A percentile compares a stretch with the other conserved stretches of the same genome.
These are phyloP conservation scores for Boloria euphrosyne DNA, from an alignment of 2,888 invertebrate genomes.

Conservation along the genomic window DNA sequence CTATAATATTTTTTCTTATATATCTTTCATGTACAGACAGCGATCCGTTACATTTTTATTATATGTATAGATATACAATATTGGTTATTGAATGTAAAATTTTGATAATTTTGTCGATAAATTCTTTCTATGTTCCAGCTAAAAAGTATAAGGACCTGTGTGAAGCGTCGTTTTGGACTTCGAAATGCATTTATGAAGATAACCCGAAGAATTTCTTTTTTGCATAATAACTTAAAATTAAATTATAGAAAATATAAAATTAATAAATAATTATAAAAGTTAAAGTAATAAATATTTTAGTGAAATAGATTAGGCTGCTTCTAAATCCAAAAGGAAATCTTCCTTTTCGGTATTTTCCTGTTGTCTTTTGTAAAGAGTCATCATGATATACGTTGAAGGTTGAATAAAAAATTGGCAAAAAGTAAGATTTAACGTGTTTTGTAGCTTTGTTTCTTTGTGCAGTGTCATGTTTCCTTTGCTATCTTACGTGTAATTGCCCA, in stretches of 20 bases:
- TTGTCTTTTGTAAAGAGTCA: constrained; percentile 6
- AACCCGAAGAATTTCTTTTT: constrained; percentile 70
- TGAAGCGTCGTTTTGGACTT: constrained; percentile 65
- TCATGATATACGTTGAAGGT: constrained; percentile 22
- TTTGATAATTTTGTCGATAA: neutral
- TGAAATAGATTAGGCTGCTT: no score
- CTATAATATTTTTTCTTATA: no score
- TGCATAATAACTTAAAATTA: constrained; percentile 46
- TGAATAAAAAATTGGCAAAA: constrained; percentile 18
- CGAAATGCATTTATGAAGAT: constrained; percentile 71
- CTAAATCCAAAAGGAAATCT: neutral
- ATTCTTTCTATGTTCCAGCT: constrained; percentile 52
- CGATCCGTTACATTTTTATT: no score
- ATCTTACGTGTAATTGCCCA: constrained; percentile 37
- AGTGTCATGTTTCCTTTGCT: constrained; percentile 42
- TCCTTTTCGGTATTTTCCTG: neutral
- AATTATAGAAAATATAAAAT: neutral
- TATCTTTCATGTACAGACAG: no score
- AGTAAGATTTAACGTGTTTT: constrained; percentile 17
- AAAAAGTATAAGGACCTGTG: constrained; percentile 72
- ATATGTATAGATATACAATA: no score
- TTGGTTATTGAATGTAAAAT: neutral
- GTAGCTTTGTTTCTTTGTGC: constrained; percentile 16
- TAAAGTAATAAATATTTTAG: no score
- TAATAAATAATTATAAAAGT: no score